Evolutionary conservation across 2,888 invertebrate genomes (phyloP).

Genomic region (Euzetes globulus): DNA sequence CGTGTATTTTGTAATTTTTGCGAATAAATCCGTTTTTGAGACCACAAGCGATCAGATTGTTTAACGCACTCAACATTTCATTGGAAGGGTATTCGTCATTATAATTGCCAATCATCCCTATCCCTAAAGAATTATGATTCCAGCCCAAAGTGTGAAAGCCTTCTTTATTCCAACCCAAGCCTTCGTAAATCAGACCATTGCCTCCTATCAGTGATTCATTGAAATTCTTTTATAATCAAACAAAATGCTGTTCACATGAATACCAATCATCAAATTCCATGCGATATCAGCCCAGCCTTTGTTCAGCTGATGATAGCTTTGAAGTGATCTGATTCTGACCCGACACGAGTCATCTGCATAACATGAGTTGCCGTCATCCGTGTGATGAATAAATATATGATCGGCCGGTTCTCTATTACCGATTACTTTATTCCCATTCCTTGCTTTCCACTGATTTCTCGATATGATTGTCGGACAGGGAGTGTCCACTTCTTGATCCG

Average conservation of each 20-base stretch:
- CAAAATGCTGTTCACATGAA: neutral
- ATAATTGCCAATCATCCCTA: constrained; percentile 34
- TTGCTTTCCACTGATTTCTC: neutral
- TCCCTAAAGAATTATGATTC: constrained; percentile 32
- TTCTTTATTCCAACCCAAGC: constrained; percentile 32
- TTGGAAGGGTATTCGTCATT: neutral
- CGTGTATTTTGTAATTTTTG: constrained; percentile 26
- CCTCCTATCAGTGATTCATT: neutral
- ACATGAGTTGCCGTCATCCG: constrained; percentile 33
- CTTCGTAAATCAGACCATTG: constrained; percentile 31
- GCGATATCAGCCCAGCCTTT: constrained; percentile 34
- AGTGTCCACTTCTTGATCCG: neutral
- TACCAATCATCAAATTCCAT: constrained; percentile 34
- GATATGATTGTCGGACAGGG: neutral
- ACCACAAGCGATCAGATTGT: constrained; percentile 21
- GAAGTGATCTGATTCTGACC: constrained; percentile 12
- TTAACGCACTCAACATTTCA: neutral
- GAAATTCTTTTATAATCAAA: neutral
- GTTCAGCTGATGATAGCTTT: constrained; percentile 28
- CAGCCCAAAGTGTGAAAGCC: constrained; percentile 34
- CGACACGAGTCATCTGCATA: constrained; percentile 6
- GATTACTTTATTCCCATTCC: neutral
- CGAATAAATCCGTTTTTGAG: constrained; percentile 16
- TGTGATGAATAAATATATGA: constrained; percentile 33
- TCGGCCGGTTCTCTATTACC: neutral